These are phyloP conservation scores for Polylopha cassiicola DNA, from an alignment of 2,888 invertebrate genomes.

Conservation along the genomic window DNA sequence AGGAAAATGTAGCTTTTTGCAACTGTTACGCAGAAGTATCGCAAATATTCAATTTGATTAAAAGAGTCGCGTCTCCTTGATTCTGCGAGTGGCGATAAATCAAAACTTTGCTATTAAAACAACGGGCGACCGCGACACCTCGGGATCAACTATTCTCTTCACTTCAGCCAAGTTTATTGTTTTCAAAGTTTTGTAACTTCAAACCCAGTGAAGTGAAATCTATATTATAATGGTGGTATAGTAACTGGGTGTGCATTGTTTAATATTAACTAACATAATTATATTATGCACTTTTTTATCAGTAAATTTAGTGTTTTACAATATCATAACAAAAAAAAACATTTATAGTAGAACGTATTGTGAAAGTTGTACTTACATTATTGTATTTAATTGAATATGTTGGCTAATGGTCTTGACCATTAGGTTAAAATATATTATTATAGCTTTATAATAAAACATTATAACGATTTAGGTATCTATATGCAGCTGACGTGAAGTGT, in stretches of 20 bases:
- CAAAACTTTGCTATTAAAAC: slow-evolving; percentile 66
- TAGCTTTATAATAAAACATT: too few relatives aligned
- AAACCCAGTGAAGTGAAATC: slow-evolving; percentile 30
- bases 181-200: slow-evolving; percentile 54
- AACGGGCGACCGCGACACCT: slow-evolving; percentile 54
- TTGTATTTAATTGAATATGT: too few relatives aligned
- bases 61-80: slow-evolving; percentile 49
- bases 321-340: too few relatives aligned
- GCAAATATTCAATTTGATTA: slow-evolving; percentile 41
- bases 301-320: too few relatives aligned
- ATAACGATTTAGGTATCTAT: not conserved
- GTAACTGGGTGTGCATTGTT: slow-evolving; percentile 22
- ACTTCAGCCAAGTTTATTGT: slow-evolving; percentile 55
- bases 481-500: slow-evolving; percentile 2
- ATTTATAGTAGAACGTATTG: too few relatives aligned
- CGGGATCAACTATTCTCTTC: slow-evolving; percentile 56
- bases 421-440: too few relatives aligned
- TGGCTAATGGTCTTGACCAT: too few relatives aligned
- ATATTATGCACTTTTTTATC: too few relatives aligned
- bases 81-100: slow-evolving; percentile 51
- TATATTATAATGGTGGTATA: slow-evolving; percentile 9
- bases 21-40: slow-evolving; percentile 31
- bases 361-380: too few relatives aligned
- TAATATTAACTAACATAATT: too few relatives aligned
- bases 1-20: slow-evolving; percentile 13